Conservation (phyloP, 2,113 vertebrate species). For the Poecile atricapillus region DNA sequence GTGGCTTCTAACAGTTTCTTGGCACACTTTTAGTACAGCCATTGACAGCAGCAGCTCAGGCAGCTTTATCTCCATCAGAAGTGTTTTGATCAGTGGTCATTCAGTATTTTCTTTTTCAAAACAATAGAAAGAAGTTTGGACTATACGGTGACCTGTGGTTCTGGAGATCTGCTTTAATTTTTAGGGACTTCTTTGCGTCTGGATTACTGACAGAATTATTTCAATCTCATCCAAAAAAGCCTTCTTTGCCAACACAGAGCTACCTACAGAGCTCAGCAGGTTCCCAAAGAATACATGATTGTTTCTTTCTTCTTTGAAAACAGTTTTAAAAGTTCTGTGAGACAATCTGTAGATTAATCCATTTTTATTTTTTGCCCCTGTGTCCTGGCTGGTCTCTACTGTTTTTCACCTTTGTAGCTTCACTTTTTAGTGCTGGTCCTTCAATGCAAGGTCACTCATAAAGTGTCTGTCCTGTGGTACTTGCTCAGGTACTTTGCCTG, state of each 20-base stretch:
- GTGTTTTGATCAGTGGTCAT: neutral
- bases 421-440: neutral
- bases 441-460: neutral
- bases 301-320: neutral
- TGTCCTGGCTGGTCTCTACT: neutral
- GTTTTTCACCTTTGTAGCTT: neutral
- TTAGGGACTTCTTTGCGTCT: neutral
- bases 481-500: too few species aligned
- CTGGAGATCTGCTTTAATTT: neutral
- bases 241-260: neutral
- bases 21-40: neutral
- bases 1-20: neutral
- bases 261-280: neutral
- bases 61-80: neutral
- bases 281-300: neutral
- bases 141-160: neutral
- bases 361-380: neutral
- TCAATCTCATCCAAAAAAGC: neutral
- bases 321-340: neutral
- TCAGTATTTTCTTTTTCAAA: neutral
- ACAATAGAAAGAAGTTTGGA: neutral
- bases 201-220: neutral
- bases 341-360: neutral
- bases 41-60: neutral
- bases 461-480: neutral